These are phyloP conservation scores for Pseudomyrmex gracilis DNA, from an alignment of 1,140 invertebrate genomes.

Conservation along the genomic window DNA sequence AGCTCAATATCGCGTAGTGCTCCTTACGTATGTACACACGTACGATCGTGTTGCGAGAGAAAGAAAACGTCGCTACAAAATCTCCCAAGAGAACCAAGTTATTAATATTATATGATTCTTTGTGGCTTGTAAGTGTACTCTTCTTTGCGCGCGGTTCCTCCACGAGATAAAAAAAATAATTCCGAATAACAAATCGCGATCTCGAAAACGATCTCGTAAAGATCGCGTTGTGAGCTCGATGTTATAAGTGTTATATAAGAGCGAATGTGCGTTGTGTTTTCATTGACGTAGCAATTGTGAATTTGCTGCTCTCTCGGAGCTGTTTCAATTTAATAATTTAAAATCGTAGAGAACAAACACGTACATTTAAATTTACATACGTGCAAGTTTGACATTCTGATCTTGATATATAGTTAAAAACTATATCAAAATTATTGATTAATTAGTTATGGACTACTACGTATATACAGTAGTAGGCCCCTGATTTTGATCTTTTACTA, in stretches of 20 bases:
- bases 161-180: not conserved
- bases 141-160: not conserved
- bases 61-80: not conserved
- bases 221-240: not conserved
- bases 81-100: not conserved
- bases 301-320: not conserved
- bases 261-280: not conserved
- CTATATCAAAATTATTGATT: too few relatives aligned
- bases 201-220: not conserved
- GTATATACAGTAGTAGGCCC: too few relatives aligned
- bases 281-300: not conserved
- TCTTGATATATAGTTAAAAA: not conserved
- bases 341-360: too few relatives aligned
- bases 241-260: slow-evolving; percentile 42
- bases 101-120: not conserved
- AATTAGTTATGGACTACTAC: too few relatives aligned
- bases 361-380: too few relatives aligned
- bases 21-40: slow-evolving; percentile 3
- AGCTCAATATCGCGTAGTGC: slow-evolving; percentile 28
- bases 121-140: slow-evolving; percentile 20
- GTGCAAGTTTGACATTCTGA: not conserved
- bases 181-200: not conserved
- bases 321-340: not conserved
- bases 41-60: not conserved
- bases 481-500: too few relatives aligned